A percentile compares a stretch with the other conserved stretches of the same genome.
These are phyloP conservation scores for Ceratosolen fusciceps DNA, from an alignment of 1,140 invertebrate genomes.

Conservation along the genomic window DNA sequence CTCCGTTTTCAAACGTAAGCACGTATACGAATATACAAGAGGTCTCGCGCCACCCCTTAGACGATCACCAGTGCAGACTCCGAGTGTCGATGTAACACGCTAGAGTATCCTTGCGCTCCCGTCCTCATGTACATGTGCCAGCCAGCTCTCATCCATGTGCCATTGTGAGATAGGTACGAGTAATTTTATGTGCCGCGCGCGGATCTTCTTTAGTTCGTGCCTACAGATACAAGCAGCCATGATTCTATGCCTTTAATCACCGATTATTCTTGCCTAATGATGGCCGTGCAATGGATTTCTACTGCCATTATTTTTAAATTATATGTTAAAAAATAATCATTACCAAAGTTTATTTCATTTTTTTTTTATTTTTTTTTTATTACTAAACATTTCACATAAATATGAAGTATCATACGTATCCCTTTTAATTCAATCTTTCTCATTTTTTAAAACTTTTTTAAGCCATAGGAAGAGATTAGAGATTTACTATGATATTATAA, in stretches of 20 bases:
- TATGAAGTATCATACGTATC: too few species aligned
- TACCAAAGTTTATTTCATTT: too few species aligned
- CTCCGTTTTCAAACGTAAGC: slow-evolving; percentile 36
- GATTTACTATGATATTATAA: too few species aligned
- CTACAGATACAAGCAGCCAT: background rate
- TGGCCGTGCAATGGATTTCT: background rate
- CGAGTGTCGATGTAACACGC: background rate
- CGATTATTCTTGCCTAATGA: slow-evolving; percentile 14
- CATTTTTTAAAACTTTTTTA: too few species aligned
- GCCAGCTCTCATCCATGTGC: background rate
- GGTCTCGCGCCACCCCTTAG: slow-evolving; percentile 11
- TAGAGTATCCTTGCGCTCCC: background rate
- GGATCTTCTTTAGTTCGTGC: slow-evolving; percentile 30
- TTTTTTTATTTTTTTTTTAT: too few species aligned
- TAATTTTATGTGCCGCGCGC: slow-evolving; percentile 7
- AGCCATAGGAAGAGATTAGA: too few species aligned
- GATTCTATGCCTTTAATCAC: slow-evolving; percentile 41
- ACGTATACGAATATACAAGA: slow-evolving; percentile 55
- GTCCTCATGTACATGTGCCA: slow-evolving; percentile 9
- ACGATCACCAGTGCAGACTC: slow-evolving; percentile 38
- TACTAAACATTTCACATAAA: too few species aligned
- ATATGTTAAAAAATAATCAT: too few species aligned
- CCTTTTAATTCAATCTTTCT: too few species aligned
- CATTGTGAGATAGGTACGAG: background rate
- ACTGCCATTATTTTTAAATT: too few species aligned